Evolutionary conservation across 2,797 vertebrate genomes (phyloP), one percentile per base, ranked within the genome.

Genomic region (Anisognathus igniventris): DNA sequence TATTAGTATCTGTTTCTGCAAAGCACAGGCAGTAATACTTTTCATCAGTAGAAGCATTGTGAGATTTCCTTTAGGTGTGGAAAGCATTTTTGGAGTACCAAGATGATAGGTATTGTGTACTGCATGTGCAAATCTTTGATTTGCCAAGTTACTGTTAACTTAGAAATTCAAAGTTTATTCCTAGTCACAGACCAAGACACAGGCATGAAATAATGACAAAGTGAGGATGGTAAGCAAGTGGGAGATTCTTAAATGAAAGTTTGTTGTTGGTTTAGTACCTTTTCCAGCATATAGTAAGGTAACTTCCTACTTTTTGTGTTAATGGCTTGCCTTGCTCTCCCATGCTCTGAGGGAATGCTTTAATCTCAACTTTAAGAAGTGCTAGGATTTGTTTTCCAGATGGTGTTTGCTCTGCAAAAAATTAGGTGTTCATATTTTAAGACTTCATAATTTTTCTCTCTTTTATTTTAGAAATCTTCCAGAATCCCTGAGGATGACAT

Each of bases 401-500:
- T 91, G 37, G 44, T 81, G 33, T 94, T 91, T 86, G 51, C 44
- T 70, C 21, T 85, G 30, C 14, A 21, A 44, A 64, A 73, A 61
- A 70, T 28, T 45, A 64, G 24, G 37, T 24, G 7, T 48, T 35
- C 13, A 4, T 84, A 81, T 86, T 78, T 82, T 39, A 62, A 60
- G 33, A 40, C 30, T 92, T 97, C 51, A 45, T 65, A 39, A 14
- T 76, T 95, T 80, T 90, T 51, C 81, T 93, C 19, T 78, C 64
- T 91, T 62, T 92, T 44, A 53, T 97, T 95, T 97, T 92, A 99
- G 99, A 99, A 98, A 98, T 97, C 98, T 78, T 98, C 98, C 92
- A 98, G 96, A 94, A 96, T 97, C 58, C 88, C 97, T 65, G 98
- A 99, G 95, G 98, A 99, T 99, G 99, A 98, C 94, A 97, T 97